A percentile compares a stretch with the other conserved stretches of the same genome.
Evolutionary conservation across 1,140 invertebrate species (phyloP).

Genomic region (Andrena cerasifolii): DNA sequence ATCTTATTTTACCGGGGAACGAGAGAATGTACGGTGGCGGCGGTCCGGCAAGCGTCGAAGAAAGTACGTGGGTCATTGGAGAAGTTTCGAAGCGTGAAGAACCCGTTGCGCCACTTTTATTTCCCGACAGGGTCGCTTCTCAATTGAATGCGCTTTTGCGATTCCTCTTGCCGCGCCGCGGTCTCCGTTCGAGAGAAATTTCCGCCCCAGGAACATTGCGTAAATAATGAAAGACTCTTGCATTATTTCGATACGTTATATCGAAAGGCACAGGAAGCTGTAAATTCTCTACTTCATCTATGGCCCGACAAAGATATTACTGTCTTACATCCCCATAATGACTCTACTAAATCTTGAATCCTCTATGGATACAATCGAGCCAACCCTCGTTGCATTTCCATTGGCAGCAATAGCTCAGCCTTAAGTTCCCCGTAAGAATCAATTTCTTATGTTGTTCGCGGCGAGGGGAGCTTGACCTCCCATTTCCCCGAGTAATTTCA

Average conservation of each 20-base stretch:
- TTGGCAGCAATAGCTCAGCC: background rate
- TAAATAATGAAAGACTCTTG: too few relatives aligned
- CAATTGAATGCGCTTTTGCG: background rate
- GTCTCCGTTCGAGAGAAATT: background rate
- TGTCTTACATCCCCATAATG: too few relatives aligned
- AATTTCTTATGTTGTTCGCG: too few relatives aligned
- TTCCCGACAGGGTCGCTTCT: background rate
- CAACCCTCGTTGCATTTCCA: too few relatives aligned
- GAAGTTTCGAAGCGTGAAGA: background rate
- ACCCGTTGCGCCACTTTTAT: background rate
- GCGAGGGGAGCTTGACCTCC: background rate
- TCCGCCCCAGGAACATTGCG: too few relatives aligned
- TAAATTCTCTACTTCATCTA: too few relatives aligned
- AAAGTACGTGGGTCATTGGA: background rate
- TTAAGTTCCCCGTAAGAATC: background rate
- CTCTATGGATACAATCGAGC: too few relatives aligned
- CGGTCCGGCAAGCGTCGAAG: background rate
- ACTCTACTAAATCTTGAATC: too few relatives aligned
- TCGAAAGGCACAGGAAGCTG: too few relatives aligned
- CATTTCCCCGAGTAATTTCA: background rate
- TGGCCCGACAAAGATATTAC: too few relatives aligned
- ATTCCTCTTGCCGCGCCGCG: background rate
- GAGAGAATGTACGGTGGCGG: background rate
- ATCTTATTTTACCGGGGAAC: background rate
- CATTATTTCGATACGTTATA: too few relatives aligned